Percentiles rank a stretch among this genome's conserved stretches.
Conservation (phyloP, 2,797 vertebrate genomes). For the Salarias fasciatus region DNA sequence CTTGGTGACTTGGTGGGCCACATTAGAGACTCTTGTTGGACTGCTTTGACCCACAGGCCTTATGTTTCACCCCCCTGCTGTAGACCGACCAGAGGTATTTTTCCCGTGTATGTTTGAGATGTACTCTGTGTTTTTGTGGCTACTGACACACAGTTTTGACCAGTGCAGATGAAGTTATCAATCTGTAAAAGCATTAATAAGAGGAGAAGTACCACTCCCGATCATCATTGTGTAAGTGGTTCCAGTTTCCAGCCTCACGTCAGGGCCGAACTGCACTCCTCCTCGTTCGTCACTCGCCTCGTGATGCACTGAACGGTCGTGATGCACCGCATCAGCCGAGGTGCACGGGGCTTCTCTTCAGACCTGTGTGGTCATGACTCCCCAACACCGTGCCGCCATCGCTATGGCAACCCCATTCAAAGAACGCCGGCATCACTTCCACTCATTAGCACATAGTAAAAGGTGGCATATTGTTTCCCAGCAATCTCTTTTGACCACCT, state of each 20-base stretch:
- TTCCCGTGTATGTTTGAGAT: not conserved
- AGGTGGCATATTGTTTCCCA: conserved; percentile 61
- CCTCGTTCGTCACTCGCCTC: not conserved
- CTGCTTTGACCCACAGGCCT: too few relatives aligned
- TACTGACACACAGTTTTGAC: too few relatives aligned
- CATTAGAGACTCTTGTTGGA: too few relatives aligned
- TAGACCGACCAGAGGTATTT: not conserved
- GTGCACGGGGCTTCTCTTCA: conserved; percentile 19
- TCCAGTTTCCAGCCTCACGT: conserved; percentile 7
- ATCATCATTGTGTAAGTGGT: conserved; percentile 6
- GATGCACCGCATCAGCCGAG: not conserved
- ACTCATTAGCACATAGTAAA: conserved; percentile 73
- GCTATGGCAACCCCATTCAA: conserved; percentile 71
- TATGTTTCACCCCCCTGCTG: too few relatives aligned
- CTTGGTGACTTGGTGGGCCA: too few relatives aligned
- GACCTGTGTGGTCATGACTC: conserved; percentile 65
- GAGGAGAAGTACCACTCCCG: conserved; percentile 8
- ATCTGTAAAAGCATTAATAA: conserved; percentile 12
- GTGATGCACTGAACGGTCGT: not conserved
- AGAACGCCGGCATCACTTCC: conserved; percentile 54
- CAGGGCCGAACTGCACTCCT: conserved; percentile 14
- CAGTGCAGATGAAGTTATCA: too few relatives aligned
- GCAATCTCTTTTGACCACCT: conserved; percentile 48
- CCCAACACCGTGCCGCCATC: conserved; percentile 53
- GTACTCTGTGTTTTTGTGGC: too few relatives aligned